A percentile compares a stretch with the other conserved stretches of the same genome.
These are phyloP conservation scores for Acanthosepion esculentum DNA, from an alignment of 2,888 invertebrate genomes.

Conservation along the genomic window DNA sequence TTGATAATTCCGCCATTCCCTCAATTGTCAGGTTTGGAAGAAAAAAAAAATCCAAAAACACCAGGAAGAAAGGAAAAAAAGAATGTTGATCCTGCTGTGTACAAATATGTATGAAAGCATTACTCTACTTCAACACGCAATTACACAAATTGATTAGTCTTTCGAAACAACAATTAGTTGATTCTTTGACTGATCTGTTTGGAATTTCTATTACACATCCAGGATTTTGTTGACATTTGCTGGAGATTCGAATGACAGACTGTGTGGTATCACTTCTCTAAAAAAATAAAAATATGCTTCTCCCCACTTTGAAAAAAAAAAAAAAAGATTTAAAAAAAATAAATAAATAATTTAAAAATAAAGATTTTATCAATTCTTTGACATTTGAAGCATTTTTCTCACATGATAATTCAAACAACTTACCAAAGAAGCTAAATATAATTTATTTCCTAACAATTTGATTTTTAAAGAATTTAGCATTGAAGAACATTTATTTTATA, in stretches of 20 bases:
- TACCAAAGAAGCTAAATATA: no score
- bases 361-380: no score
- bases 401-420: no score
- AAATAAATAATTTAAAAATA: no score
- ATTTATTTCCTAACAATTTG: no score
- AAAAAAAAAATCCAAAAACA: background rate
- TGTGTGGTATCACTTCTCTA: background rate
- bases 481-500: no score
- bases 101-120: background rate
- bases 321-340: no score
- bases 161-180: background rate
- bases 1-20: conserved; percentile 20
- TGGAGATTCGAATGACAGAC: background rate
- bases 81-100: background rate
- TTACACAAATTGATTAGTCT: background rate
- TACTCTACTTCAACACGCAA: background rate
- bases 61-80: background rate
- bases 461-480: no score
- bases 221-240: background rate
- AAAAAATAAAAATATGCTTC: background rate
- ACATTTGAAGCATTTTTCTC: no score
- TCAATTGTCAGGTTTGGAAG: background rate
- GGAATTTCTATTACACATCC: background rate
- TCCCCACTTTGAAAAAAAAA: background rate
- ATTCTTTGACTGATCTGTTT: background rate